Evolutionary conservation across 1,140 invertebrate genomes (phyloP), one percentile per base, ranked within the genome.

Genomic region (Idris sp.): DNA sequence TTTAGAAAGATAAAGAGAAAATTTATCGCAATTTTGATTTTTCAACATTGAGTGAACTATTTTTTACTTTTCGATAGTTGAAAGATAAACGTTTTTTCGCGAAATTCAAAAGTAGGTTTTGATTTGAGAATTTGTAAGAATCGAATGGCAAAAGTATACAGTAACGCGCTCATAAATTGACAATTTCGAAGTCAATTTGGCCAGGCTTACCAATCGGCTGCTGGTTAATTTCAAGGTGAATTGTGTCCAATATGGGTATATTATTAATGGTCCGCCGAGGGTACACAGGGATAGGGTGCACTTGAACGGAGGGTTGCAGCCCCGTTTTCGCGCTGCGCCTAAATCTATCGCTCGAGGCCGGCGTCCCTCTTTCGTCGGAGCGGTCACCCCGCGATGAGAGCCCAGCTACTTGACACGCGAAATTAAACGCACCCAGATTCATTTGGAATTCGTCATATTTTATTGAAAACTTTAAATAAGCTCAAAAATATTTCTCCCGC

Each of bases 211-310:
- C 85, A 87, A 87, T 87, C 86, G 86, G 76, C 84, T 83, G 81
- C 85, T 82, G 85, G 86, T 88, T 88, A 88, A 88, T 88, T 88
- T 88, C 86, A 88, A 88, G 86, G 86, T 88, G 86, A 87, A 87
- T 88, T 88, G 86, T 88, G 86, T 88, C 86, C 86, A 87, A 88
- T 88, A 87, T 87, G 86, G 86, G 86, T 88, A 84, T 88, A 88
- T 87, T 87, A 88, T 88, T 87, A 87, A 87, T 87, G 85, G 83
- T 78, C 79, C 79, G 77, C 35, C 76, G 79, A 81, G 81, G 81
- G 85, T 74, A 77, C 72, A 83, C 82, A 84, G 82, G 75, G 68
- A 77, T 74, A 53, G 58, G 74, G 61, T 77, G 75, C 74, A 77
- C 71, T 77, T 78, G 69, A 75, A 74, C 68, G 65, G 76, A 79